These are phyloP conservation scores for Chloebia gouldiae DNA, from an alignment of 2,113 vertebrate species.

Conservation along the genomic window DNA sequence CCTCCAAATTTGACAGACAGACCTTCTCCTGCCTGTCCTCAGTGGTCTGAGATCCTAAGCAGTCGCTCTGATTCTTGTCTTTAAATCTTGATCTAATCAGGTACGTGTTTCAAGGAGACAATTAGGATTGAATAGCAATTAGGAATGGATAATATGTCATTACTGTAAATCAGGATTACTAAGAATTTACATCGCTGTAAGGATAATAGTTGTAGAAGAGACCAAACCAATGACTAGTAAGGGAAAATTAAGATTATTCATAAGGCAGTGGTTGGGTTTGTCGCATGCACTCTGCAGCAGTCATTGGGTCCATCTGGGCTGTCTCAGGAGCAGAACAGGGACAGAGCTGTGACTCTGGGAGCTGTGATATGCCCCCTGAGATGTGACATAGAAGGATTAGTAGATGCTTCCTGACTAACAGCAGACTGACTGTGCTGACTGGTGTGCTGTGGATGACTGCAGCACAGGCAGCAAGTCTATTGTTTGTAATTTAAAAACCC, in stretches of 20 bases:
- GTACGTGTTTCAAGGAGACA: neutral
- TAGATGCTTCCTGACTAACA: neutral
- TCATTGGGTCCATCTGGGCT: neutral
- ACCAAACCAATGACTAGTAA: neutral
- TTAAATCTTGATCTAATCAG: neutral
- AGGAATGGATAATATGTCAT: neutral
- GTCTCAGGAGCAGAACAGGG: neutral
- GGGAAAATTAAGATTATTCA: neutral
- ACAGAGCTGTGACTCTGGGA: neutral
- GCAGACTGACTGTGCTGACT: neutral
- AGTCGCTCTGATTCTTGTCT: neutral
- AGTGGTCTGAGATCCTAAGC: neutral
- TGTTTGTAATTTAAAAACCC: neutral
- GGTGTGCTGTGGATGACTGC: neutral
- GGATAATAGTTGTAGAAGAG: neutral
- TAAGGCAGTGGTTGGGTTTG: neutral
- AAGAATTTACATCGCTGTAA: neutral
- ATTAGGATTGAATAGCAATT: neutral
- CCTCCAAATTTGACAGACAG: fast-evolving
- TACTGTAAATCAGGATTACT: neutral
- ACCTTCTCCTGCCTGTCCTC: neutral
- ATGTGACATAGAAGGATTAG: neutral
- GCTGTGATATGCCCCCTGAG: neutral
- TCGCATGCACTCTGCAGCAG: neutral
- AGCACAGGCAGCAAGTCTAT: neutral